Percentiles rank a stretch among this genome's conserved stretches.
Evolutionary conservation across 2,888 invertebrate genomes (phyloP).

Genomic region (Palloptera scutellata): DNA sequence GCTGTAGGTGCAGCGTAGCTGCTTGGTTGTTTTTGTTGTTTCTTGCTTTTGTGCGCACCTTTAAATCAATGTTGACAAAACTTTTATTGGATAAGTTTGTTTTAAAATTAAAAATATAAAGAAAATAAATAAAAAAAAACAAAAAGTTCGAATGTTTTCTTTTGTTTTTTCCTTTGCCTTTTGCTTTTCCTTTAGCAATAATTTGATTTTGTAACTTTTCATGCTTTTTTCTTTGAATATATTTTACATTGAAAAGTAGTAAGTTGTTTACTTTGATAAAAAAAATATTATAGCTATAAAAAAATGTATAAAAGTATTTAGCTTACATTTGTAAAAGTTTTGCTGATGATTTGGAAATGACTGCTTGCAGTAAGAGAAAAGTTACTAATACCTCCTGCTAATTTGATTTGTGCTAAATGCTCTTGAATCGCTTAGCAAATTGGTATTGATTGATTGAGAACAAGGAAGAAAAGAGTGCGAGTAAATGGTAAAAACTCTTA

Average conservation of each 20-base stretch:
- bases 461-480: background rate
- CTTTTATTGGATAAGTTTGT: constrained; percentile 65
- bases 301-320: constrained; percentile 37
- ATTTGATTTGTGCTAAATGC: constrained; percentile 60
- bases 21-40: background rate
- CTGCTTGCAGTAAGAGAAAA: background rate
- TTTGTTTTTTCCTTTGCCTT: constrained; percentile 15
- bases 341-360: background rate
- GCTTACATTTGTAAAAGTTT: constrained; percentile 31
- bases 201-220: too few relatives aligned
- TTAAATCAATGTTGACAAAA: constrained; percentile 63
- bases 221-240: too few relatives aligned
- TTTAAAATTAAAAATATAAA: constrained; percentile 42
- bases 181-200: background rate
- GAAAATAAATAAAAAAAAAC: constrained; percentile 32
- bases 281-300: too few relatives aligned
- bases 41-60: constrained; percentile 43
- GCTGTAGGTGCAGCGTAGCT: too few relatives aligned
- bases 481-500: too few relatives aligned
- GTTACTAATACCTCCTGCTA: constrained; percentile 46
- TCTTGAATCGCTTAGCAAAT: constrained; percentile 22
- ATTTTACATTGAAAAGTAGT: too few relatives aligned
- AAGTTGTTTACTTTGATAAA: background rate
- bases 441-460: constrained; percentile 16
- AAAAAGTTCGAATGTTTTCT: constrained; percentile 37